Conservation (phyloP, 1,140 invertebrate species). For the Grapholita molesta region DNA sequence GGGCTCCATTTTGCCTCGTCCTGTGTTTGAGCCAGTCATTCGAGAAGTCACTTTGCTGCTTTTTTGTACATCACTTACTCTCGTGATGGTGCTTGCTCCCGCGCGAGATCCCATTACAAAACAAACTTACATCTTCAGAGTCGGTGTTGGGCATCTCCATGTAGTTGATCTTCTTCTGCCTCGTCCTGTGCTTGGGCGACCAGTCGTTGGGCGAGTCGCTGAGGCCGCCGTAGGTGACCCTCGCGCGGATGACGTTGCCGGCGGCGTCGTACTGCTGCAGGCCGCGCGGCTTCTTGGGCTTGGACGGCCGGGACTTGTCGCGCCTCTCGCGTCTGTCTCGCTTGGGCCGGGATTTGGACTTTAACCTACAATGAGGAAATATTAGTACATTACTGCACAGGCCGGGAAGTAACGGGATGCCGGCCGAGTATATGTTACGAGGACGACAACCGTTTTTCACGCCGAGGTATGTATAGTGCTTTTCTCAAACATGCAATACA, state of each 20-base stretch:
- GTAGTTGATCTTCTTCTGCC: conserved; percentile 84
- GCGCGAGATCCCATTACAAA: too few relatives aligned
- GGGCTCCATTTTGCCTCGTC: too few relatives aligned
- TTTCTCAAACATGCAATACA: too few relatives aligned
- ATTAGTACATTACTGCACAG: too few relatives aligned
- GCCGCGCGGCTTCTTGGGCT: conserved; percentile 22
- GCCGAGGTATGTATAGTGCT: too few relatives aligned
- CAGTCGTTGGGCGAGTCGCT: conserved; percentile 64
- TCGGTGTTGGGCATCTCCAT: conserved; percentile 84
- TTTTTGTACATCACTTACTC: too few relatives aligned
- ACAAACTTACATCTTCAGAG: conserved; percentile 81
- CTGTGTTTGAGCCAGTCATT: neutral
- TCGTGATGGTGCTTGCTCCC: too few relatives aligned
- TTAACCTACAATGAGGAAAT: conserved; percentile 16
- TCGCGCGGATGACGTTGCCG: conserved; percentile 56
- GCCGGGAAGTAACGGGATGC: too few relatives aligned
- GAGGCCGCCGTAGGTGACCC: conserved; percentile 70
- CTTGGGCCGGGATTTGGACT: conserved; percentile 23
- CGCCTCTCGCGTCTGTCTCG: conserved; percentile 23
- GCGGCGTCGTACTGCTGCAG: conserved; percentile 60
- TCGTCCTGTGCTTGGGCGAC: conserved; percentile 77
- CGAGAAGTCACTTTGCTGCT: neutral
- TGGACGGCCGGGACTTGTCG: conserved; percentile 21
- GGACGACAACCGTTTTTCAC: too few relatives aligned
- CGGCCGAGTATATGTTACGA: too few relatives aligned